Evolutionary conservation across 2,113 vertebrate species (phyloP), one percentile per base, ranked within the genome.

Genomic region (Nothoprocta pentlandii): DNA sequence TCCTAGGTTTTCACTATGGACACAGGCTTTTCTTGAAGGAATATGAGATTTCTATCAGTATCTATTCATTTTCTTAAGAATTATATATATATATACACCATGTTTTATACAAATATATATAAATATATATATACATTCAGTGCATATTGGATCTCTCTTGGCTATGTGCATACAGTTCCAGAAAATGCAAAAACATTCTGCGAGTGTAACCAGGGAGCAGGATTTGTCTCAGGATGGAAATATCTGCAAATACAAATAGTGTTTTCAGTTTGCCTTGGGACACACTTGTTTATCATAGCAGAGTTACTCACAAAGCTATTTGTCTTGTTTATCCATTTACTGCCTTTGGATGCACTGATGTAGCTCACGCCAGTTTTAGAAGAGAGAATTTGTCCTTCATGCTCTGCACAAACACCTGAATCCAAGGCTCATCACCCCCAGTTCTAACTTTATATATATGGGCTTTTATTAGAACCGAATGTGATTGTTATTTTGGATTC

Each of bases 381-480:
- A 90, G 47, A 15, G 6, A 53, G 47, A 67, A 20, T 9, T 67
- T 76, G 39, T 64, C 34, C 39, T 90, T 71, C 56, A 22, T 21
- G 15, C 8, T 11, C 44, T 26, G 2, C 25, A 11, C 11, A 2
- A 11, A 8, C 7, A 22, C 6, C n/a, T 74, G 66, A 41, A 8
- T 79, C 13, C 21, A 49, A 39, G 12, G 11, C 1, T 1, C 12
- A 7, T 54, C 3, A 4, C 23, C 10, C 4, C 1, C 19, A 23
- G 8, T 61, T 13, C 11, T 74, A 34, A 19, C 34, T 20, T 56
- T 10, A 7, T 28, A 26, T 28, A 22, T 19, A 6, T 32, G 25
- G 23, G 4, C 34, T 77, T n/a, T 6, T 32, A 42, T 11, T 8
- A 30, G 7, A 36, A 68, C 46, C 61, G 4, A 3, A 34, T 5